Base-by-base conservation (phyloP, 2,113 vertebrate species). In the Leptobrachium ailaonicum region DNA sequence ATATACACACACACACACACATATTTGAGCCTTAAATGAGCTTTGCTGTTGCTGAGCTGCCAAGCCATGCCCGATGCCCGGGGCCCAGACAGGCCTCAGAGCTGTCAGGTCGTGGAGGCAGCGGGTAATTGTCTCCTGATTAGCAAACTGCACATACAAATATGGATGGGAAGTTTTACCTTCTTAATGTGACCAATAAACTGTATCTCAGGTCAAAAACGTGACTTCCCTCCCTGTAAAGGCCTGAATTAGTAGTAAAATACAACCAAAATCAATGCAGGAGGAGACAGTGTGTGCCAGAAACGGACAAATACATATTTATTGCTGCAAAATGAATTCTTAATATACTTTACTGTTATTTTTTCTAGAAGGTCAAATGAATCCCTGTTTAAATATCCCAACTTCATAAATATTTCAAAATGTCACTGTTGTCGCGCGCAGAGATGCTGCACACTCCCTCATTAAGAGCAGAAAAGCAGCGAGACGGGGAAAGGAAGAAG, bases 321-420 rank as follows among this genome's bases (percentile, higher is more conserved):
- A 80, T 80, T 66, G 78, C 62, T 43, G 64, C 64, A 60, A 80
- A 80, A 80, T 80, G 54, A 47, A 80, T 80, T 80, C 71, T 66
- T 67, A 74, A 80, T 66, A 80, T 69, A 80, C 66, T 80, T 80
- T 41, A 42, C 66, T 74, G n/a, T 79, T 79, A 32, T 32, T 78
- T 79, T 67, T 73, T 53, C 40, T 73, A 63, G 66, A 80, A 80
- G 78, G 78, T 80, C 78, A 74, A 68, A 74, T 74, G 64, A 80
- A 67, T 74, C 62, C 63, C 71, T 60, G 64, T 60, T 69, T 80
- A 74, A 80, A 80, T 80, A 80, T 74, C 71, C 62, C 71, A 74
- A 74, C 78, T 74, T 80, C 78, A 80, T 80, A 80, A 74, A 80
- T 80, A 80, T 80, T 80, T 80, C 71, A 80, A 80, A 80, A 80